phyloP scores from a whole-genome alignment of 2,113 vertebrate genomes.

The Triplophysa tibetana region DNA sequence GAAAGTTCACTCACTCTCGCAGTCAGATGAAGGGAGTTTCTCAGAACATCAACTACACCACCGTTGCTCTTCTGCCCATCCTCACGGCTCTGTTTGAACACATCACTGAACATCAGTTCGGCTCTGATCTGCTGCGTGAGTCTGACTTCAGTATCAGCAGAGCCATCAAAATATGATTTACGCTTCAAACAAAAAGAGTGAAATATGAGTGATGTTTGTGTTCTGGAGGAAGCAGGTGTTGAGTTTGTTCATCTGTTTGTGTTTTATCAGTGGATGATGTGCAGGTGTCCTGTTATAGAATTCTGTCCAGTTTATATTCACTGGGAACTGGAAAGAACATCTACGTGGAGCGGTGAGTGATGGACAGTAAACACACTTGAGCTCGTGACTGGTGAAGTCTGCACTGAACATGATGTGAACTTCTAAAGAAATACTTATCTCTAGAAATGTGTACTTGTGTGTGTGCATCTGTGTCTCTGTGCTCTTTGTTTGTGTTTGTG shows the following conservation, averaged over 20 bases:
- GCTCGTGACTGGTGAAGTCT: background rate
- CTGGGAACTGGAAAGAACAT: conserved; percentile 98
- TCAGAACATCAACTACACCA: conserved; percentile 99
- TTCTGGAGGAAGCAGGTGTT: background rate
- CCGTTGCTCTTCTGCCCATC: conserved; percentile 90
- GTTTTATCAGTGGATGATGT: conserved; percentile 87
- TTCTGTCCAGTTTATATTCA: conserved; percentile 92
- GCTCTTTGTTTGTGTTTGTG: background rate
- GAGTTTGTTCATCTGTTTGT: background rate
- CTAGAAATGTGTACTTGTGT: too few species aligned
- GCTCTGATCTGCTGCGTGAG: conserved; percentile 92
- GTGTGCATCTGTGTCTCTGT: background rate
- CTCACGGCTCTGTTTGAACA: conserved; percentile 96
- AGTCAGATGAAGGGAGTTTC: conserved; percentile 97
- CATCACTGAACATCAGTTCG: conserved; percentile 93
- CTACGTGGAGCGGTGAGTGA: conserved; percentile 94
- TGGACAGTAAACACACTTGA: background rate
- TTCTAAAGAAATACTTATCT: too few species aligned
- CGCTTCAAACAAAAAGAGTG: too few species aligned
- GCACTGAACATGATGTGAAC: too few species aligned
- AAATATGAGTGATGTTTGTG: background rate
- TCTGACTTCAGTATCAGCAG: conserved; percentile 46
- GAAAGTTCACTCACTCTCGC: conserved; percentile 95
- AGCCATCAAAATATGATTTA: too few species aligned
- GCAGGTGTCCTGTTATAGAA: conserved; percentile 95